Conservation (phyloP, 2,888 invertebrate genomes). For the Hypolimnas misippus region DNA sequence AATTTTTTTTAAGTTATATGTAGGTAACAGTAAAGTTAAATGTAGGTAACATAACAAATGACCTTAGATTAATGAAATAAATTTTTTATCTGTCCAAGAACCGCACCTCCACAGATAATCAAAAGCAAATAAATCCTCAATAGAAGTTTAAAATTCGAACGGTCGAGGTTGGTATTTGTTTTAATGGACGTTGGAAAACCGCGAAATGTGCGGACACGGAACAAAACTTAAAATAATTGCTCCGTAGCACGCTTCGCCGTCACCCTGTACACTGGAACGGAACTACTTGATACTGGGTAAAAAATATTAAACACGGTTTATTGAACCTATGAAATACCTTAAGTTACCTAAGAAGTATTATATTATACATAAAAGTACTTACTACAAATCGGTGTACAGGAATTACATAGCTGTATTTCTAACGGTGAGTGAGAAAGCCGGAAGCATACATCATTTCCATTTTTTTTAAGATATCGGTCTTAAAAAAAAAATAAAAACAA, state of each 20-base stretch:
- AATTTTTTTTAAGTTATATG: too few relatives aligned
- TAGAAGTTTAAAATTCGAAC: slow-evolving; percentile 52
- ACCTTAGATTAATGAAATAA: background rate
- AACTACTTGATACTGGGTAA: slow-evolving; percentile 34
- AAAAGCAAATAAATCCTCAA: slow-evolving; percentile 43
- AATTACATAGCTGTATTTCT: too few relatives aligned
- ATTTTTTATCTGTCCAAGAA: background rate
- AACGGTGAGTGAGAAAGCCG: too few relatives aligned
- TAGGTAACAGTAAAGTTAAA: too few relatives aligned
- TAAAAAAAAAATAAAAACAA: too few relatives aligned
- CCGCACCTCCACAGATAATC: slow-evolving; percentile 34
- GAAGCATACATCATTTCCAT: too few relatives aligned
- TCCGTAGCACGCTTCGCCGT: slow-evolving; percentile 66
- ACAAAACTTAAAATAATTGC: slow-evolving; percentile 84
- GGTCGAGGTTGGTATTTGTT: slow-evolving; percentile 59
- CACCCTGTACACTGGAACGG: slow-evolving; percentile 38
- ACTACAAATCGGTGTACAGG: too few relatives aligned
- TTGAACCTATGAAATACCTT: too few relatives aligned
- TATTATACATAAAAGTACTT: too few relatives aligned
- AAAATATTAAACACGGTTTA: background rate
- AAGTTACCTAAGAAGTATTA: too few relatives aligned
- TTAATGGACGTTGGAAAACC: slow-evolving; percentile 75
- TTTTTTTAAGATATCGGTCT: too few relatives aligned
- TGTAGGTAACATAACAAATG: too few relatives aligned
- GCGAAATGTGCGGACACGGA: slow-evolving; percentile 78